Base-by-base conservation (phyloP, 1,140 invertebrate species). In the Sitodiplosis mosellana region DNA sequence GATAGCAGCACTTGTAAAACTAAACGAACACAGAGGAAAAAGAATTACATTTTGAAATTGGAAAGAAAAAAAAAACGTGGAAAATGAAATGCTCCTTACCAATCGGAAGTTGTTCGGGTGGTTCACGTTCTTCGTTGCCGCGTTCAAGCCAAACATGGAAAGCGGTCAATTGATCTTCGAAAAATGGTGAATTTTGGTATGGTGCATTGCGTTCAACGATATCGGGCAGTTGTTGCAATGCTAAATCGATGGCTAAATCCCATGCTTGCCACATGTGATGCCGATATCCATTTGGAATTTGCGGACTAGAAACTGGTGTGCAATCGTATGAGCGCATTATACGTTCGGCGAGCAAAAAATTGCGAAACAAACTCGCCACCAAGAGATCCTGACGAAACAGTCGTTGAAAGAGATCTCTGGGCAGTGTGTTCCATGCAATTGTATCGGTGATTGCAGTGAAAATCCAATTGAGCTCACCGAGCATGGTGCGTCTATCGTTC, bases 371-470 rank as follows among this genome's bases (percentile, higher is more conserved):
- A 65, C 89, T 95, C 33, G 95, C 94, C 12, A 98, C 93, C n/a
- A 99, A 71, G 47, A 99, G 71, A 69, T 99, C 96, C 68, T 95
- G 91, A 7, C 96, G 75, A 67, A 99, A 99, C 48, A 99, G 68
- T 61, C 85, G 89, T 69, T 98, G 93, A 69, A 99, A 99, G 51
- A 93, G 70, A 58, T 95, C 91, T 70, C 70, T 54, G 14, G 91
- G 87, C 50, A 99, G 70, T 38, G 83, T 87, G 61, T 96, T 96
- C 94, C 94, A 99, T 0, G 95, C 95, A 60, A 99, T 98, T n/a
- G 95, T 99, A 65, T 99, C 95, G 2, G 95, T 99, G 47, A 99
- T 97, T 7, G 95, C 95, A 33, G 95, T 99, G 69, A 99, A 99
- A 60, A 99, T 96, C 95, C 95, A 99, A 71, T 99, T 99, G 38